Evolutionary conservation across 2,797 vertebrate species (phyloP), one percentile per base, ranked within the genome.

Genomic region (Ispidina picta): DNA sequence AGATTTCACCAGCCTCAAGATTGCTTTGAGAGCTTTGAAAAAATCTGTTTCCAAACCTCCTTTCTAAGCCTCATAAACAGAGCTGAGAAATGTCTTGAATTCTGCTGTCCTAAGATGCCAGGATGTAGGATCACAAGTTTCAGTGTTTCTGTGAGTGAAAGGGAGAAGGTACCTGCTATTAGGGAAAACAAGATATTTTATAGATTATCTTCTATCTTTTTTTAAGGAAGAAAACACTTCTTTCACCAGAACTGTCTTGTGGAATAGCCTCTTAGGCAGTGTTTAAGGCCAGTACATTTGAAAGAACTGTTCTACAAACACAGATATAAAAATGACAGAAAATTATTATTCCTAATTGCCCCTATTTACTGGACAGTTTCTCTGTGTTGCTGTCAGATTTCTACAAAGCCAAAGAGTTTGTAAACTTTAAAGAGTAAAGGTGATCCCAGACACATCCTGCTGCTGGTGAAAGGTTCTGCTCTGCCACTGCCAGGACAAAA

Each of bases 401-500:
- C 55, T 83, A 31, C 65, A 82, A 94, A 86, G 21, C 2, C 4
- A 4, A 28, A 33, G 64, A 88, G 85, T 92, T 95, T 81, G 70
- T 85, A 93, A 95, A 92, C 91, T 94, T 89, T 78, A 76, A 91
- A 76, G 78, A 54, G 9, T 71, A 76, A 90, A 93, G 91, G 92
- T 95, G 89, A 82, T 89, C 14, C 8, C 35, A 81, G 91, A 82
- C 37, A 39, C 49, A 93, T 93, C 80, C 83, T 72, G 46, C 49
- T 64, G 77, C 63, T 91, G 58, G 85, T 92, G 88, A 93, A 89
- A 94, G 87, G 93, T 95, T 95, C 71, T 92, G 85, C 71, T 94
- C 29, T 92, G 92, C 88, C 83, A 68, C 77, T 94, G 80, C 83
- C 93, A 76, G 92, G 93, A 94, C 89, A 86, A 93, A 94, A 55